Percentiles rank a stretch among this genome's conserved stretches.
These are phyloP conservation scores for Clistopyga incitator DNA, from an alignment of 2,888 invertebrate species.

Conservation along the genomic window DNA sequence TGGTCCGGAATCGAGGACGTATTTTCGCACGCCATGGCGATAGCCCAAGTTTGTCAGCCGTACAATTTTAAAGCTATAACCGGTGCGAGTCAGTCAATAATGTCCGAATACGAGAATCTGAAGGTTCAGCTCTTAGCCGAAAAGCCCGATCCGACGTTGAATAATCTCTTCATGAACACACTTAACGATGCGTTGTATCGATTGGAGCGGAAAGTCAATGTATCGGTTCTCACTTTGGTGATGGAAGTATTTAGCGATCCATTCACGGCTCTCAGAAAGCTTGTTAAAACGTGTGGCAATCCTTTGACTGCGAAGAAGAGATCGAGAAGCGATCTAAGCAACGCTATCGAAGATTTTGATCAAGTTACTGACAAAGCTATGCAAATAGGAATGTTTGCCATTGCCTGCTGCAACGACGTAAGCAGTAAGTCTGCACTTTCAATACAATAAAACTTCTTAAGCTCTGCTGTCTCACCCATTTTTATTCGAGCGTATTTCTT, in stretches of 20 bases:
- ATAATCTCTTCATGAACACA: constrained; percentile 87
- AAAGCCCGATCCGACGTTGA: constrained; percentile 84
- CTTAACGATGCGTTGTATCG: constrained; percentile 87
- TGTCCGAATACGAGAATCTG: constrained; percentile 81
- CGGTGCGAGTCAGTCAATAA: constrained; percentile 82
- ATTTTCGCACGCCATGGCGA: constrained; percentile 83
- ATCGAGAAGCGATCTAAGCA: constrained; percentile 84
- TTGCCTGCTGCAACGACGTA: constrained; percentile 86
- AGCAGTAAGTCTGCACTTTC: constrained; percentile 74
- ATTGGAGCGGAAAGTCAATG: constrained; percentile 88
- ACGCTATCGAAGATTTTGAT: constrained; percentile 88
- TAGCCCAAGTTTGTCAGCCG: constrained; percentile 83
- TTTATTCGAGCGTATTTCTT: too few relatives aligned
- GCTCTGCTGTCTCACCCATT: too few relatives aligned
- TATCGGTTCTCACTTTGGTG: constrained; percentile 87
- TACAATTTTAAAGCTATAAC: constrained; percentile 83
- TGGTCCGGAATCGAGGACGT: constrained; percentile 82
- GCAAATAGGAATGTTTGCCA: constrained; percentile 90
- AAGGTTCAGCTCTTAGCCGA: constrained; percentile 78
- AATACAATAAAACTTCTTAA: neutral
- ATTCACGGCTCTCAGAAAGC: constrained; percentile 78
- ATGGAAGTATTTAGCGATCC: constrained; percentile 84
- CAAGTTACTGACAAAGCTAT: constrained; percentile 88
- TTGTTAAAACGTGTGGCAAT: constrained; percentile 81
- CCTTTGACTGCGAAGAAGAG: constrained; percentile 76